Evolutionary conservation across 2,113 vertebrate genomes (phyloP), one percentile per base, ranked within the genome.

Genomic region (Ptilonorhynchus violaceus): DNA sequence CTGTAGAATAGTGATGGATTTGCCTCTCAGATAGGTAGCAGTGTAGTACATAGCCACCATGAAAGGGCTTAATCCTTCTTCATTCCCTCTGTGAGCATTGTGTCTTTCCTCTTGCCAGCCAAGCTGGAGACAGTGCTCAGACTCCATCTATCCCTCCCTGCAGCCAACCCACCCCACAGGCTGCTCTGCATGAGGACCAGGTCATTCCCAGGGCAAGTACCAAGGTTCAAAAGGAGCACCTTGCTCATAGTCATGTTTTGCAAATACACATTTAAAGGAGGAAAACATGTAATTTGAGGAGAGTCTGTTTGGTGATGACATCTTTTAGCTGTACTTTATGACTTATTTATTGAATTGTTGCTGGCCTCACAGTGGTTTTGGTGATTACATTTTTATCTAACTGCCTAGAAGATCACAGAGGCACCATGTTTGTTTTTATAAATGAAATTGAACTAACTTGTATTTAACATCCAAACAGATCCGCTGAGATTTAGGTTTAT

Each of bases 391-490:
- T 91, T 91, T 69, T 92, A 94, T 76, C 23, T 72, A 81, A 78
- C 56, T 88, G 31, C 47, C 52, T 56, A 59, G 67, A 88, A 93
- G 72, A 88, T 88, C 88, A 95, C 17, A 90, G 42, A 86, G 23
- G 52, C 22, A 92, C 25, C 7, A 8, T n/a, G 39, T 80, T 69
- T 91, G 82, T 19, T 93, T 96, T 88, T 35, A 67, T 41, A 90
- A 70, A 90, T 83, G 6, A 60, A 75, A 91, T 83, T 63, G 74
- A 85, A 78, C 22, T 35, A 78, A 75, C 47, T 60, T 14, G 1
- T 93, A 81, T 96, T 94, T 96, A 96, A 84, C 39, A 85, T 50
- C 39, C 50, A 95, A 92, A 96, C 82, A 95, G 47, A 59, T 74
- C 39, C 84, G 53, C 35, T 64, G 47, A 89, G 52, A 63, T 28